phyloP scores from a whole-genome alignment of 2,113 vertebrate species.

The Nannobrachium achirus region DNA sequence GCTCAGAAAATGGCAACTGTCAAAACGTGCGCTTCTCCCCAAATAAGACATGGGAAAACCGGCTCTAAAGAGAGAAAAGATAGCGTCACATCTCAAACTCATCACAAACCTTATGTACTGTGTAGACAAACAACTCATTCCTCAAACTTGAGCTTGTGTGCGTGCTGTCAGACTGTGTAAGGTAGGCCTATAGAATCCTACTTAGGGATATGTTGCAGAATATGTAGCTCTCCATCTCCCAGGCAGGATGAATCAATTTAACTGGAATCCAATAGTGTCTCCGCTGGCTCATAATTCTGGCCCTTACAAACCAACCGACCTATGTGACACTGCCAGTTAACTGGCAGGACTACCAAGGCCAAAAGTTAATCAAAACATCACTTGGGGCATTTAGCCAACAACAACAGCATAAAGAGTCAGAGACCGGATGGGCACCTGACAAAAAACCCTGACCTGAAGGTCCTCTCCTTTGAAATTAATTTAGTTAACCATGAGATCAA shows the following conservation, averaged over 20 bases:
- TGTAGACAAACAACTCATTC: neutral
- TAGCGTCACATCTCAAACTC: neutral
- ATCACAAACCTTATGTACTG: slow-evolving; percentile 26
- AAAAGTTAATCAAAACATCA: slow-evolving; percentile 10
- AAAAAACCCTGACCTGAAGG: too few species aligned
- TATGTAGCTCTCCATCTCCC: neutral
- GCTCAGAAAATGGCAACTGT: slow-evolving; percentile 49
- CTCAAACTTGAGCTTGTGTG: neutral
- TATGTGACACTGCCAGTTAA: slow-evolving; percentile 1
- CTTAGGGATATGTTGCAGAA: neutral
- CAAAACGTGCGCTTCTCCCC: slow-evolving; percentile 30
- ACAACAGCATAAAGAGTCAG: slow-evolving; percentile 13
- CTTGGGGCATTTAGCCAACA: neutral
- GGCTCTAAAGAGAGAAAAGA: too few species aligned
- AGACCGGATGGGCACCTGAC: neutral
- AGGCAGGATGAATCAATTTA: neutral
- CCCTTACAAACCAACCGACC: neutral
- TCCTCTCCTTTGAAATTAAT: too few species aligned
- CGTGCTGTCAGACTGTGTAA: neutral
- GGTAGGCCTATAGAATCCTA: slow-evolving; percentile 4
- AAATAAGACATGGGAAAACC: neutral
- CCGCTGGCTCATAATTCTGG: neutral
- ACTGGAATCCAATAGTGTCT: neutral
- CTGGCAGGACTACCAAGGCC: slow-evolving; percentile 1
- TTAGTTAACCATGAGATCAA: too few species aligned